Evolutionary conservation across 2,797 vertebrate genomes (phyloP), one percentile per base, ranked within the genome.

Genomic region (Helicolenus hilgendorfi): DNA sequence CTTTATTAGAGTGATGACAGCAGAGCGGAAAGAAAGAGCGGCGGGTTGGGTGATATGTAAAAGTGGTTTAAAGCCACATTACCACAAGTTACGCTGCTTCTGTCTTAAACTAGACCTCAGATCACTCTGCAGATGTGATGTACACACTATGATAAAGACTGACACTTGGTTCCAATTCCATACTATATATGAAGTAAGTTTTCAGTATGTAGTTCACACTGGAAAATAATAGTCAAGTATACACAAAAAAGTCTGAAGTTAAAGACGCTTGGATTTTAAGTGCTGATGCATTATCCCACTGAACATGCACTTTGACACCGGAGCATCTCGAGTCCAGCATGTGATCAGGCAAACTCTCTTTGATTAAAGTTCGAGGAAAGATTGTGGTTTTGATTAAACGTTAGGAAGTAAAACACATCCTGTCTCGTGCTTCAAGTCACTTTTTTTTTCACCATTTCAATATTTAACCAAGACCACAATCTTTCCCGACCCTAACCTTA

Each of bases 1-100:
- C 53, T 5, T 72, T 76, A 83, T 88, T 81, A 55, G 59, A 56
- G 69, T 26, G 84, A 78, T 77, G 84, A 91, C 79, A 88, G 88
- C 64, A 18, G 14, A 53, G 69, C 65, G 49, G 75, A 20, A 63
- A 13, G 53, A 45, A 45, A 53, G 31, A 31, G 4, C 18, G 1
- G 24, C 29, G 41, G 63, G 18, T 22, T 31, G 36, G 70, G 31
- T 77, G 65, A 84, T 67, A 45, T 60, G 70, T 71, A 63, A 86
- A 65, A 77, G 87, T 73, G 49, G 82, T 74, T 79, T 64, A 20
- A 84, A 86, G 59, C 81, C 62, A 84, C 88, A 74, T 69, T 41
- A 82, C 85, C 83, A 70, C 75, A 88, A 63, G 71, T 72, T 65
- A 77, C 22, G 41, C 35, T 80, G 18, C 56, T 63, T 78, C 65